Conservation (phyloP, 2,113 vertebrate genomes). For the Pica pica region DNA sequence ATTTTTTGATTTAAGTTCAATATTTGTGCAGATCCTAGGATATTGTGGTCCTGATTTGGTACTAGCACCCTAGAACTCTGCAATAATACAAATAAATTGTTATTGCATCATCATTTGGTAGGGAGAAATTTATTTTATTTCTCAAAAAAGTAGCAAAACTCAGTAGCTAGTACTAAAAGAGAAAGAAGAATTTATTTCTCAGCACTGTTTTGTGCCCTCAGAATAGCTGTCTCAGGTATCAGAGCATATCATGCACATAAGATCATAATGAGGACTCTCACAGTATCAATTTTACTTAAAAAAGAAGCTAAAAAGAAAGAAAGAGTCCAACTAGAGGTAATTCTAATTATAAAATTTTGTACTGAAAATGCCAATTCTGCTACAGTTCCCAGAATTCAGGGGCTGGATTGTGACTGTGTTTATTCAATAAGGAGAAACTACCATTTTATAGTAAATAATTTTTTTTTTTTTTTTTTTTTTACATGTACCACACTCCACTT, state of each 20-base stretch:
- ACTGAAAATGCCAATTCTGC: not conserved
- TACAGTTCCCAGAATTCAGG: not conserved
- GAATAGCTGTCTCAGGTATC: not conserved
- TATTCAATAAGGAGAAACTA: not conserved
- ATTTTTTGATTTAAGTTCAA: not conserved
- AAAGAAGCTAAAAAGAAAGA: not conserved
- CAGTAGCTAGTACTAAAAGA: not conserved
- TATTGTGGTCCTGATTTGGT: not conserved
- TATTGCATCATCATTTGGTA: not conserved
- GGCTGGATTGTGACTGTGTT: not conserved
- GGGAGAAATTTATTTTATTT: not conserved
- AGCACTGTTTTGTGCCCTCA: not conserved
- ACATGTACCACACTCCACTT: not conserved
- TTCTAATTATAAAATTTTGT: not conserved
- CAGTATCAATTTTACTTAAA: not conserved
- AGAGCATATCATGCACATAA: not conserved
- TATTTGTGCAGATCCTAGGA: not conserved
- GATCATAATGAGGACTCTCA: not conserved
- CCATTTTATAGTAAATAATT: not conserved
- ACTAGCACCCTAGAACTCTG: not conserved
- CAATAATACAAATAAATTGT: not conserved
- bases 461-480: not conserved
- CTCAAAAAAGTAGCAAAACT: not conserved
- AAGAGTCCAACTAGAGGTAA: not conserved
- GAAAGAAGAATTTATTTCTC: not conserved